Base-by-base conservation (phyloP, 2,113 vertebrate species). In the Dunckerocampus dactyliophorus region DNA sequence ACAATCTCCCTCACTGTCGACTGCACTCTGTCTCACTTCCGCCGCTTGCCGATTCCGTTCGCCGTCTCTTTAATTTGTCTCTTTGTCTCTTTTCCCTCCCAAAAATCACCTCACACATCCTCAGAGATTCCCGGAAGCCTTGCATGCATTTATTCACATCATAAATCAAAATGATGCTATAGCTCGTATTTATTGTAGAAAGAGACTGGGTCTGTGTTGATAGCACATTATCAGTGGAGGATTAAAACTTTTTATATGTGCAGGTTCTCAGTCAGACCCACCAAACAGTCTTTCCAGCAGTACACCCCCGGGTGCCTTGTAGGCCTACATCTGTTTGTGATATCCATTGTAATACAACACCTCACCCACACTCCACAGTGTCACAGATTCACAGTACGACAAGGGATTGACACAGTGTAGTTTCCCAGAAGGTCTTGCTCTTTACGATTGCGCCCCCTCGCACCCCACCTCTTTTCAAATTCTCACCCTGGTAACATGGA, bases 311-410 rank as follows among this genome's bases (percentile, higher is more conserved):
- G 75, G 71, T 55, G 77, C 65, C 79, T 81, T 24, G 54, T 70
- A 62, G 82, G 76, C 79, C 80, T 73, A 82, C 81, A 85, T 87
- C 79, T 86, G 85, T 80, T 86, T 84, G 75, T 72, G 78, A 88
- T 84, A 77, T 80, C 77, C 73, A 68, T 22, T 65, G 79, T 75
- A 86, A 86, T 61, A 67, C 74, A 77, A 79, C 80, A 77, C 84
- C 80, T 85, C 76, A 73, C 76, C 77, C 81, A 79, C 84, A 70
- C 53, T 21, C 72, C 75, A 47, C 74, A 67, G 56, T 80, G 83
- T 74, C 81, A 77, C 77, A 74, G 72, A 78, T 69, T 81, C 78
- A 80, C 81, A 74, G 71, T 37, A 71, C 52, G 62, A 76, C 82
- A 56, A 79, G 74, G 76, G 79, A 69, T 70, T 71, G 78, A 86